Percentiles rank a stretch among this genome's conserved stretches.
Evolutionary conservation across 1,140 invertebrate genomes (phyloP).

Genomic region (Polypedilum pembai): DNA sequence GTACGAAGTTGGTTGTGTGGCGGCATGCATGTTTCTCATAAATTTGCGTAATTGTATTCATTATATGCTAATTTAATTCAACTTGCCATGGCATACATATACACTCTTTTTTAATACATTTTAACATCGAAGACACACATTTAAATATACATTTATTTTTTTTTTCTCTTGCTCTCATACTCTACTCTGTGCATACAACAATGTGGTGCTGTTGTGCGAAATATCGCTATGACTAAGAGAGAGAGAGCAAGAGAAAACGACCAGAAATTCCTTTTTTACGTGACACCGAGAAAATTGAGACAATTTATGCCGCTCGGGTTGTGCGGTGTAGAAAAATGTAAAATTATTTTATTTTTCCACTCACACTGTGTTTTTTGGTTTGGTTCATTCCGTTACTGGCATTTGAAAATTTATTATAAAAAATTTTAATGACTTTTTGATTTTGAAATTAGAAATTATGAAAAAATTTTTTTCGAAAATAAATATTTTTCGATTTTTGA

Average conservation of each 20-base stretch:
- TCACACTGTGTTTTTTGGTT: background rate
- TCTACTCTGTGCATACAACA: background rate
- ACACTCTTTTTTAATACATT: constrained; percentile 14
- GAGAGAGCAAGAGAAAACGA: background rate
- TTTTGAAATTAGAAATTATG: too few species aligned
- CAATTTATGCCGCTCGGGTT: constrained; percentile 22
- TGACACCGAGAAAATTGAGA: constrained; percentile 25
- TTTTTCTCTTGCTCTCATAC: background rate
- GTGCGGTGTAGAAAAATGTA: constrained; percentile 4
- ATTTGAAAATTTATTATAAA: too few species aligned
- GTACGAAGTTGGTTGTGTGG: background rate
- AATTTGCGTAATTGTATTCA: constrained; percentile 28
- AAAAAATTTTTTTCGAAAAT: too few species aligned
- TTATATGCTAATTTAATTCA: constrained; percentile 29
- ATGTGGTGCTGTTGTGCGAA: background rate
- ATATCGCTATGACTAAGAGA: background rate
- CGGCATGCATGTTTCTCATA: constrained; percentile 26
- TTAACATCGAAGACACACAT: constrained; percentile 17
- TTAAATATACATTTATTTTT: constrained; percentile 20
- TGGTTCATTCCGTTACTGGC: too few species aligned
- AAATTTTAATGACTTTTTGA: too few species aligned
- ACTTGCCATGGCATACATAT: constrained; percentile 23
- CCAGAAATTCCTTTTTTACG: constrained; percentile 25
- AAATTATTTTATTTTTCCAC: background rate
- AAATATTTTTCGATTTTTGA: too few species aligned